phyloP scores from a whole-genome alignment of 1,140 invertebrate genomes.

The Bombus breviceps region DNA sequence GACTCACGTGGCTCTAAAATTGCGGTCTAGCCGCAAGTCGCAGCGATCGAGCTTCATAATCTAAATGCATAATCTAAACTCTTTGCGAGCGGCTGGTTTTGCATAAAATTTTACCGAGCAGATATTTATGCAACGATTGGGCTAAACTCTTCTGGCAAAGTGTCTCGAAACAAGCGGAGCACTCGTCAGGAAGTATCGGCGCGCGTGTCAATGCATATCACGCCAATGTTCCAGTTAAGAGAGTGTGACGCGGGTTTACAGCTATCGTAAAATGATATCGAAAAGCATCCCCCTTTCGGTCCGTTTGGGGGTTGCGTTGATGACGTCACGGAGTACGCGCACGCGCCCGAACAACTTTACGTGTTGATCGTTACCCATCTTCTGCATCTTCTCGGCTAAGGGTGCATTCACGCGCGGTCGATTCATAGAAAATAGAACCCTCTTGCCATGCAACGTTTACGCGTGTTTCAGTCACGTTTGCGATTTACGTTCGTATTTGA shows the following conservation, averaged over 20 bases:
- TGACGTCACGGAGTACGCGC: constrained; percentile 66
- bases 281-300: constrained; percentile 28
- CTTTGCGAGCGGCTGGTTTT: no score
- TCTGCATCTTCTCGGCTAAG: constrained; percentile 31
- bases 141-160: background rate
- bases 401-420: constrained; percentile 32
- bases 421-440: background rate
- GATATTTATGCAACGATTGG: background rate
- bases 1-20: background rate
- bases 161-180: constrained; percentile 1
- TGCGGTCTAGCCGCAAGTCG: background rate
- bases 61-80: background rate
- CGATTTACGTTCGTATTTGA: background rate
- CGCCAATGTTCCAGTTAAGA: constrained; percentile 40
- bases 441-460: no score
- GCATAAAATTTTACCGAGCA: background rate
- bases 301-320: constrained; percentile 26
- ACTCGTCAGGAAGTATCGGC: constrained; percentile 13
- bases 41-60: background rate
- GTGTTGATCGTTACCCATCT: constrained; percentile 72
- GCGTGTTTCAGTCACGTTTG: background rate
- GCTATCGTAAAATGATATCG: constrained; percentile 57
- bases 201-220: constrained; percentile 60
- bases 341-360: constrained; percentile 62
- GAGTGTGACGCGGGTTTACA: constrained; percentile 28